These are phyloP conservation scores for Steromphala cineraria DNA, from an alignment of 2,888 invertebrate species.

Conservation along the genomic window DNA sequence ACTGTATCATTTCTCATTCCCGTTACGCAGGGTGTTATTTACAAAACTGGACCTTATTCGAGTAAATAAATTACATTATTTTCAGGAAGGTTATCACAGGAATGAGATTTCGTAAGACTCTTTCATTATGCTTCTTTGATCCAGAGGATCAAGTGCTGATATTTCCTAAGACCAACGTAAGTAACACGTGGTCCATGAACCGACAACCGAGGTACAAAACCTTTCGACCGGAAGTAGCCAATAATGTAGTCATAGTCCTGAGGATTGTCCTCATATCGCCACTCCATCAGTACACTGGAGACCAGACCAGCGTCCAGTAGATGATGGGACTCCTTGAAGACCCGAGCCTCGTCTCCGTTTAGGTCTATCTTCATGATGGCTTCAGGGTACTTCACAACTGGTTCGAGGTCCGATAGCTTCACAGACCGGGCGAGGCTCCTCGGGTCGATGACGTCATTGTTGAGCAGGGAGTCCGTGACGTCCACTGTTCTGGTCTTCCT, in stretches of 20 bases:
- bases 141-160: conserved; percentile 13
- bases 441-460: not conserved
- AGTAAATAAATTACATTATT: no score
- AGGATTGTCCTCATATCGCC: conserved; percentile 23
- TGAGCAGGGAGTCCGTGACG: not conserved
- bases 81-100: no score
- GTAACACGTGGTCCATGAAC: not conserved
- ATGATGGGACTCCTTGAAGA: conserved; percentile 23
- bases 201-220: conserved; percentile 7
- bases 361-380: conserved; percentile 45
- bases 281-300: conserved; percentile 43
- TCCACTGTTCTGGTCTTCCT: not conserved
- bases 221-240: not conserved
- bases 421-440: conserved; percentile 31
- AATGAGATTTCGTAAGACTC: no score
- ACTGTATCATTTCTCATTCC: no score
- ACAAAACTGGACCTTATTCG: no score
- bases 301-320: conserved; percentile 39
- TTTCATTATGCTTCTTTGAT: not conserved
- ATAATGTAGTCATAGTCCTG: not conserved
- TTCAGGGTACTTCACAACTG: conserved; percentile 24
- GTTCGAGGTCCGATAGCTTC: conserved; percentile 35
- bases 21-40: no score
- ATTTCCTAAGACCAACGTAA: not conserved
- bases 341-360: conserved; percentile 27